phyloP scores from a whole-genome alignment of 2,888 invertebrate species.

The Seira musarum region DNA sequence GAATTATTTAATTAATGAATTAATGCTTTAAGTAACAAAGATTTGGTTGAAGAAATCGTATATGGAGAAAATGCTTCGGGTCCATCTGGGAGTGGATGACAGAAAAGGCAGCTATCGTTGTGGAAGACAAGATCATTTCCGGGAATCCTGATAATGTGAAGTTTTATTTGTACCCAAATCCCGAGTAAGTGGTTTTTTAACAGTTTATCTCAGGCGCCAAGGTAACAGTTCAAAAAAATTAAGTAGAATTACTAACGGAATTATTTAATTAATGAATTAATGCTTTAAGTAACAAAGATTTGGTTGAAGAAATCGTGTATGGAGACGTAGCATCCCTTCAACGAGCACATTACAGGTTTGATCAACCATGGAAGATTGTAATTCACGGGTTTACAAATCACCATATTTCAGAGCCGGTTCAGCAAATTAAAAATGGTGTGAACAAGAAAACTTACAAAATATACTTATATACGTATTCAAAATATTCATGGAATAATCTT shows the following conservation, averaged over 20 bases:
- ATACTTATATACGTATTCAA: background rate
- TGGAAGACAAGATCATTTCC: conserved; percentile 53
- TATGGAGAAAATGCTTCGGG: conserved; percentile 41
- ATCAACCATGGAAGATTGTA: conserved; percentile 46
- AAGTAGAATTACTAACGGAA: background rate
- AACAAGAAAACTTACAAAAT: background rate
- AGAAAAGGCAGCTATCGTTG: conserved; percentile 16
- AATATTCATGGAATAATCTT: background rate
- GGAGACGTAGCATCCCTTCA: conserved; percentile 40
- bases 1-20: background rate
- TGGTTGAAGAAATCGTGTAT: conserved; percentile 53
- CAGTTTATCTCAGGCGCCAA: too few species aligned
- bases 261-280: background rate
- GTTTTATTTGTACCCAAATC: conserved; percentile 54
- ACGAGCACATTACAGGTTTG: conserved; percentile 25
- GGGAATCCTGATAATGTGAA: conserved; percentile 51
- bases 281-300: conserved; percentile 30
- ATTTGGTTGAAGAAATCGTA: conserved; percentile 48
- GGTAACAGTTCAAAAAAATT: background rate
- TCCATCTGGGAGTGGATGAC: conserved; percentile 31
- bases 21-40: conserved; percentile 27
- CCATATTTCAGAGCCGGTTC: conserved; percentile 49
- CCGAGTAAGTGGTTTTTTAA: too few species aligned
- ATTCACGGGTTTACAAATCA: conserved; percentile 59
- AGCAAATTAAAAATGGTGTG: conserved; percentile 56